These are phyloP conservation scores for Larimichthys polyactis DNA, from an alignment of 2,113 vertebrate species.

Conservation along the genomic window DNA sequence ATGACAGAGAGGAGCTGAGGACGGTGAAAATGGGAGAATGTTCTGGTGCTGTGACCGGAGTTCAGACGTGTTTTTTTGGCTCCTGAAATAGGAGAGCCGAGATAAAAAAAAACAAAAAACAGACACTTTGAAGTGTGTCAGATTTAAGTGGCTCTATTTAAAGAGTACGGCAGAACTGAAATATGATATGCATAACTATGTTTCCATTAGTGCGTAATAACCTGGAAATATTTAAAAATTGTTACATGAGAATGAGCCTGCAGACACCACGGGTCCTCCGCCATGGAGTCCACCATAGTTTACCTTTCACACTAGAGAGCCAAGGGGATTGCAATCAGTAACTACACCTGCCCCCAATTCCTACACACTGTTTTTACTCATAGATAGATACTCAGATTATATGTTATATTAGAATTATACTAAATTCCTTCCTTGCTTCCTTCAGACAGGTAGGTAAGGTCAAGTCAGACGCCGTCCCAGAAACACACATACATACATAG, in stretches of 20 bases:
- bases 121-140: not conserved
- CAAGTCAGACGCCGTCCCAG: not conserved
- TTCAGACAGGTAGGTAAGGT: not conserved
- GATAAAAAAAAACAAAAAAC: not conserved
- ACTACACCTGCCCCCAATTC: too few relatives aligned
- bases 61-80: conserved; percentile 18
- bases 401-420: too few relatives aligned
- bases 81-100: not conserved
- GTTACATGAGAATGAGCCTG: too few relatives aligned
- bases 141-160: too few relatives aligned
- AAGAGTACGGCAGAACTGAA: too few relatives aligned
- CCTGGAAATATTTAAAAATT: too few relatives aligned
- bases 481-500: not conserved
- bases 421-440: not conserved
- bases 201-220: too few relatives aligned
- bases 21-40: conserved; percentile 64
- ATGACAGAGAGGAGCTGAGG: conserved; percentile 69
- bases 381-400: not conserved
- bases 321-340: too few relatives aligned
- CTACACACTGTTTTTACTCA: not conserved
- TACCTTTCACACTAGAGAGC: too few relatives aligned
- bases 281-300: too few relatives aligned
- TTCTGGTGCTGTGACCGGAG: conserved; percentile 59
- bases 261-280: too few relatives aligned
- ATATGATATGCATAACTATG: too few relatives aligned